Percentiles rank a stretch among this genome's conserved stretches.
Evolutionary conservation across 2,888 invertebrate species (phyloP).

Genomic region (Dasypogon diadema): DNA sequence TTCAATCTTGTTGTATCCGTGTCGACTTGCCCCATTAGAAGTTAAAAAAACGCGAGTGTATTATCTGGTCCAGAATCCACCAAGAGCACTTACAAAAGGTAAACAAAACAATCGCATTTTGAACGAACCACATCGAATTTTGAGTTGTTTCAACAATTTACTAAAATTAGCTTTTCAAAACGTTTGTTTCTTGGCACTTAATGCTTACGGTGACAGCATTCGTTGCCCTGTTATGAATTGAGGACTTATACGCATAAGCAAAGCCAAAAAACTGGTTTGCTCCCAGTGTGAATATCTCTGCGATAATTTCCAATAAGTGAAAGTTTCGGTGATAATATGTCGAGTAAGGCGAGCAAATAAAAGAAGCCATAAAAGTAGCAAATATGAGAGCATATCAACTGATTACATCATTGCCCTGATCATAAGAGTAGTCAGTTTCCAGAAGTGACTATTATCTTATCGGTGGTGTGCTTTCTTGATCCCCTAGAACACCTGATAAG

Average conservation of each 20-base stretch:
- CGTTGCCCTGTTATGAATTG: not conserved
- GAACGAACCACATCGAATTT: too few relatives aligned
- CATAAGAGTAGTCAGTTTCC: not conserved
- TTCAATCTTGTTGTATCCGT: too few relatives aligned
- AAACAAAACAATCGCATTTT: too few relatives aligned
- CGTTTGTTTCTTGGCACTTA: not conserved
- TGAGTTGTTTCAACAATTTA: too few relatives aligned
- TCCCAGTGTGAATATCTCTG: slow-evolving; percentile 19
- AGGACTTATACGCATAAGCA: slow-evolving; percentile 1
- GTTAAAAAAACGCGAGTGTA: too few relatives aligned
- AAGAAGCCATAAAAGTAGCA: slow-evolving; percentile 38
- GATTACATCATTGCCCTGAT: slow-evolving; percentile 9
- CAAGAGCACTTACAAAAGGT: too few relatives aligned
- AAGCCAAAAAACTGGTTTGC: slow-evolving; percentile 22
- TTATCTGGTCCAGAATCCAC: too few relatives aligned
- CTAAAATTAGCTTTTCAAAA: too few relatives aligned
- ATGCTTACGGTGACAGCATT: not conserved
- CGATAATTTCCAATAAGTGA: slow-evolving; percentile 46
- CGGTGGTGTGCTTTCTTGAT: not conserved
- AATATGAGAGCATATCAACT: slow-evolving; percentile 24
- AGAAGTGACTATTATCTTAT: not conserved
- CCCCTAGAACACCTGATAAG: slow-evolving; percentile 2
- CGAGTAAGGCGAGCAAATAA: slow-evolving; percentile 31
- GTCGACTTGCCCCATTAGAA: too few relatives aligned
- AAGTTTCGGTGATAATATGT: slow-evolving; percentile 37